Evolutionary conservation across 37 sponge, comb jelly and placozoan species (phyloP).

Genomic region (Ephydatia muelleri): DNA sequence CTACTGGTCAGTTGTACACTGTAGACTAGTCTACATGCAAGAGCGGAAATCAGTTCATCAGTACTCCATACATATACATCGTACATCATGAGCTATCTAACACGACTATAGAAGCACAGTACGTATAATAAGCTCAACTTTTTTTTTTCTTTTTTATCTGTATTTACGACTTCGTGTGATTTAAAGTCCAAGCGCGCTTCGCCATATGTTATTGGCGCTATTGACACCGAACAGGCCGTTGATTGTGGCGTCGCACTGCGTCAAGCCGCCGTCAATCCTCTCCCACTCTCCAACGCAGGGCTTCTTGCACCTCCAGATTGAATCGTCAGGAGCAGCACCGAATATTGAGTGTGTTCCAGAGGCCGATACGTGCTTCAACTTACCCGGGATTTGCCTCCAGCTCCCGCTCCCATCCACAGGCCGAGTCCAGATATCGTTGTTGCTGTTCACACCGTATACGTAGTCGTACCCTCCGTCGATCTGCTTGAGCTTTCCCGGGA

Average conservation of each 20-base stretch:
- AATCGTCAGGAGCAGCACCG: neutral
- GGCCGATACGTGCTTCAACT: slow-evolving; percentile 21
- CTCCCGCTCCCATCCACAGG: slow-evolving; percentile 31
- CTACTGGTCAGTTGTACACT: no score
- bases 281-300: slow-evolving; percentile 41
- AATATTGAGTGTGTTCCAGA: slow-evolving; percentile 31
- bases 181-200: no score
- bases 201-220: no score
- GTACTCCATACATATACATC: no score
- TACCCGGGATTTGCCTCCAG: slow-evolving; percentile 44
- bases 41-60: no score
- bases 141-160: no score
- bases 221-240: slow-evolving; percentile 36
- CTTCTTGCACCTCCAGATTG: slow-evolving; percentile 39
- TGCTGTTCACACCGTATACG: slow-evolving; percentile 49
- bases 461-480: slow-evolving; percentile 52
- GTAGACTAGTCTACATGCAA: no score
- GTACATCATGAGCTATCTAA: no score
- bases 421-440: slow-evolving; percentile 13
- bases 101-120: no score
- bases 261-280: slow-evolving; percentile 13
- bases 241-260: slow-evolving; percentile 48
- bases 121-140: no score
- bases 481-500: slow-evolving; percentile 44
- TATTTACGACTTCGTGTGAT: no score